These are phyloP conservation scores for Anser brachyrhynchus DNA, from an alignment of 2,113 vertebrate genomes.

Conservation along the genomic window DNA sequence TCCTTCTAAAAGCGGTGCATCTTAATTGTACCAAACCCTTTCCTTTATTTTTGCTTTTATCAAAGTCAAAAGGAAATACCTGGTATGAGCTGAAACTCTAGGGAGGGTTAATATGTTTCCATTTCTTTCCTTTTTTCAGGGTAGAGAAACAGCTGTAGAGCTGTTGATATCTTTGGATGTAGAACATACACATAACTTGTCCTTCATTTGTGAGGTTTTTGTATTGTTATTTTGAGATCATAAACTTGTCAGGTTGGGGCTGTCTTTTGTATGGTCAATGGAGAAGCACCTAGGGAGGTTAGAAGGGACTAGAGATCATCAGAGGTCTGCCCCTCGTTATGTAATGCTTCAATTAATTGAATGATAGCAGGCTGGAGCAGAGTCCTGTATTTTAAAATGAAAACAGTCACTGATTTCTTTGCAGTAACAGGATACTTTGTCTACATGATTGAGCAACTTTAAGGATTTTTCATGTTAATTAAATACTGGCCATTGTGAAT, in stretches of 20 bases:
- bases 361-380: not conserved
- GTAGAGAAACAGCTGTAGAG: not conserved
- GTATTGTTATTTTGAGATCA: not conserved
- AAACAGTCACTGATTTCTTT: not conserved
- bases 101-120: not conserved
- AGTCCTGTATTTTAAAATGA: not conserved
- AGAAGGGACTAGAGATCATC: not conserved
- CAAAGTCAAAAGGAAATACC: not conserved
- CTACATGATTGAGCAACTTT: fast-evolving
- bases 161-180: not conserved
- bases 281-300: not conserved
- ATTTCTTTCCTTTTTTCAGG: not conserved
- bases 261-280: not conserved
- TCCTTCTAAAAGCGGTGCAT: not conserved
- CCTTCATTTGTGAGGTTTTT: not conserved
- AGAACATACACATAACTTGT: not conserved
- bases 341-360: not conserved
- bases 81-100: not conserved
- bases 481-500: not conserved
- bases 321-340: not conserved
- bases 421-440: not conserved
- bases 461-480: not conserved
- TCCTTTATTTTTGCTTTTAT: not conserved
- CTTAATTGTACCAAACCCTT: not conserved
- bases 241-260: not conserved